Conservation (phyloP, 2,797 vertebrate species). For the Brotula barbata region DNA sequence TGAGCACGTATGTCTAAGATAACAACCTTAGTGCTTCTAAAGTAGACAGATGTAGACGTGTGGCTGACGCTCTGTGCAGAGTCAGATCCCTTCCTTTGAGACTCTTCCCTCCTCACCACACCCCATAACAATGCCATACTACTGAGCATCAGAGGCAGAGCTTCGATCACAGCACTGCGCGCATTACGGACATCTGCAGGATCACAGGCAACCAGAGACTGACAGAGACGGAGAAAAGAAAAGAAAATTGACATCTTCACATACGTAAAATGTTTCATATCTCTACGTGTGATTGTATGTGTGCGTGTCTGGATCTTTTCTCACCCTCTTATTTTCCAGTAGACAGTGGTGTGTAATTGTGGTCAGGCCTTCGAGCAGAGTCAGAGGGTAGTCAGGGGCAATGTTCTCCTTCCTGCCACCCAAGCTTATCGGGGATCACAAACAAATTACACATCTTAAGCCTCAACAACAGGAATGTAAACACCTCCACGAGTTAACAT, state of each 20-base stretch:
- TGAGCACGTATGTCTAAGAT: too few species aligned
- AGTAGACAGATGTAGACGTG: slow-evolving; percentile 89
- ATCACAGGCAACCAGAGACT: slow-evolving; percentile 73
- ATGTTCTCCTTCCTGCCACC: slow-evolving; percentile 89
- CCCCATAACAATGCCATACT: slow-evolving; percentile 92
- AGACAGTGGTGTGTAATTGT: slow-evolving; percentile 94
- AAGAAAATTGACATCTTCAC: too few species aligned
- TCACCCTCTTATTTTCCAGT: slow-evolving; percentile 91
- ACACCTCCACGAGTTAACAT: too few species aligned
- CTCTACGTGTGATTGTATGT: background rate
- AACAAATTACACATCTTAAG: slow-evolving; percentile 9
- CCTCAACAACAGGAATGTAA: background rate
- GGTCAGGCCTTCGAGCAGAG: slow-evolving; percentile 93
- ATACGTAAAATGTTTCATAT: background rate
- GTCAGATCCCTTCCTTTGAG: slow-evolving; percentile 81
- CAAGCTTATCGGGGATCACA: slow-evolving; percentile 66
- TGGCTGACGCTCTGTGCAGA: slow-evolving; percentile 79
- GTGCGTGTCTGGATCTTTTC: slow-evolving; percentile 10
- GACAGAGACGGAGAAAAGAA: slow-evolving; percentile 8
- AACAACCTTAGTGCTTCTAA: slow-evolving; percentile 90
- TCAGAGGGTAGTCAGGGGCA: slow-evolving; percentile 94
- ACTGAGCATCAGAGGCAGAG: slow-evolving; percentile 87
- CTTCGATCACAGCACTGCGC: slow-evolving; percentile 89
- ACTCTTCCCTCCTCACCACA: slow-evolving; percentile 85
- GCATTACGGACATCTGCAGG: slow-evolving; percentile 88